These are phyloP conservation scores for Gadus chalcogrammus DNA, from an alignment of 2,113 vertebrate species.

Conservation along the genomic window DNA sequence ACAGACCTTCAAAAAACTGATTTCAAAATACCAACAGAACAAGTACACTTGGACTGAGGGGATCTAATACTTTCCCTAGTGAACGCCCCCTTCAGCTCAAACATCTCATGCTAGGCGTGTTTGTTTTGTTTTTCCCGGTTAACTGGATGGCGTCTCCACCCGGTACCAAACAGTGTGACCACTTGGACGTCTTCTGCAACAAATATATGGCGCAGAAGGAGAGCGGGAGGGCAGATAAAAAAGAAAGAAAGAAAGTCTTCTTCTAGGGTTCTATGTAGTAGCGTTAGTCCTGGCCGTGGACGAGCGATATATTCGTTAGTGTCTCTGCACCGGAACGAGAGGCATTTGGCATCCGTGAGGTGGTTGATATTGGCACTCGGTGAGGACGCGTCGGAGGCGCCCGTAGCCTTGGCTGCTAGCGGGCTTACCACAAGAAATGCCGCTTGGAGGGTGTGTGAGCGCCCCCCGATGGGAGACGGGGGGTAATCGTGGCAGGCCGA, in stretches of 20 bases:
- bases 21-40: slow-evolving; percentile 62
- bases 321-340: slow-evolving; percentile 44
- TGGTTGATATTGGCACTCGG: slow-evolving; percentile 58
- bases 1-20: slow-evolving; percentile 60
- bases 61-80: slow-evolving; percentile 54
- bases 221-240: slow-evolving; percentile 38
- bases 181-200: slow-evolving; percentile 41
- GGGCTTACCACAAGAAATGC: too few relatives aligned
- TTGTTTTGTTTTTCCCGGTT: slow-evolving; percentile 20
- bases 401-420: slow-evolving; percentile 27
- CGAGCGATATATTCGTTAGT: slow-evolving; percentile 34
- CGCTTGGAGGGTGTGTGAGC: slow-evolving; percentile 9
- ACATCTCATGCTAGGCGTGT: slow-evolving; percentile 25
- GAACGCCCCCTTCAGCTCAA: slow-evolving; percentile 42
- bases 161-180: slow-evolving; percentile 38
- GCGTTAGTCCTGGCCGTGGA: slow-evolving; percentile 25
- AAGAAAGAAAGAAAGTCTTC: slow-evolving; percentile 31
- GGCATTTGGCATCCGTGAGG: slow-evolving; percentile 61
- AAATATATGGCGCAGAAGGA: slow-evolving; percentile 29
- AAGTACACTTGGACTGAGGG: slow-evolving; percentile 63
- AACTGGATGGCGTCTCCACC: slow-evolving; percentile 60
- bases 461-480: slow-evolving; percentile 33
- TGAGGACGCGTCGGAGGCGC: too few relatives aligned
- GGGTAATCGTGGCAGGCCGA: slow-evolving; percentile 20
- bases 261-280: slow-evolving; percentile 14